Conservation (phyloP, 2,797 vertebrate species). For the Gallirallus australis region DNA sequence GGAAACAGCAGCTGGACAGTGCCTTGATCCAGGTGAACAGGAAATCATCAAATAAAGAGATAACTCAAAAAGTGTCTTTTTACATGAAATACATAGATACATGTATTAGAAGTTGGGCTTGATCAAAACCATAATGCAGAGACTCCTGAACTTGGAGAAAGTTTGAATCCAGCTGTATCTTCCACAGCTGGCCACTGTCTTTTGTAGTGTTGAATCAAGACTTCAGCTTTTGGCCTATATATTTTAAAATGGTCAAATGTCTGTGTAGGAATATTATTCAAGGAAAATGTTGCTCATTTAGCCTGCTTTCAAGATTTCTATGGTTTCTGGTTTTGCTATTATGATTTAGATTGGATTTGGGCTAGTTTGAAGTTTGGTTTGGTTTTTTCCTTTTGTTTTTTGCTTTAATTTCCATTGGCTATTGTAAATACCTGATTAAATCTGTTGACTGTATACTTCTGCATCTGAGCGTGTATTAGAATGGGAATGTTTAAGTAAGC, state of each 20-base stretch:
- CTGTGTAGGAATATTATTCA: not conserved
- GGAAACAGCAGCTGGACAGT: slow-evolving; percentile 90
- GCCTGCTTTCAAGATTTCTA: not conserved
- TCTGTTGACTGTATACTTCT: not conserved
- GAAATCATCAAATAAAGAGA: slow-evolving; percentile 7
- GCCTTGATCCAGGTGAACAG: slow-evolving; percentile 91
- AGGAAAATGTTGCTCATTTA: not conserved
- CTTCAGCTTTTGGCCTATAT: not conserved
- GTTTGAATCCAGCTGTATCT: not conserved
- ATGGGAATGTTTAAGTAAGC: slow-evolving; percentile 9
- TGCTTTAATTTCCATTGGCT: not conserved
- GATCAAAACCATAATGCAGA: not conserved
- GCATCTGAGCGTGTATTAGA: not conserved
- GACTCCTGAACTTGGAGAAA: not conserved
- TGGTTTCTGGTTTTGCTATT: not conserved
- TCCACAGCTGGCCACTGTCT: not conserved
- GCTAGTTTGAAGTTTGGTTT: not conserved
- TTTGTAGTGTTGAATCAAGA: not conserved
- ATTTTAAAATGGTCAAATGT: not conserved
- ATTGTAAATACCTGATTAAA: not conserved
- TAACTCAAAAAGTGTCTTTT: not conserved
- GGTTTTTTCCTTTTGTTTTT: not conserved
- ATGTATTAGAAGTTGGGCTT: not conserved
- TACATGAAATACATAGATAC: not conserved
- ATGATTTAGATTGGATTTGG: not conserved